Conservation (phyloP, 2,888 invertebrate species). For the Ormyrus labotus region DNA sequence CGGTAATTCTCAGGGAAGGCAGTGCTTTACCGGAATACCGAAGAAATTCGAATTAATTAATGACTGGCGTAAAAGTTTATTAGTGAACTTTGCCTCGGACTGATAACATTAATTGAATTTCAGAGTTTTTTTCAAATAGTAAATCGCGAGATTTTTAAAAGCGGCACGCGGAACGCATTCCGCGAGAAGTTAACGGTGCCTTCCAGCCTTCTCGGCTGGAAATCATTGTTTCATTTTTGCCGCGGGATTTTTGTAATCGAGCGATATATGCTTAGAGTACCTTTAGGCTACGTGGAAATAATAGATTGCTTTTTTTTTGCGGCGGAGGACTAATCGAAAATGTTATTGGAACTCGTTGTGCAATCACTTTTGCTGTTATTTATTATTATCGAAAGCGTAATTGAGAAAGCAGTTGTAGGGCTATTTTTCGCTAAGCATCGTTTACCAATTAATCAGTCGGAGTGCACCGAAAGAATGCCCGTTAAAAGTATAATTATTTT, state of each 20-base stretch:
- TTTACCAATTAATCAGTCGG: slow-evolving; percentile 3
- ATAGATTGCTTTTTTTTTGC: slow-evolving; percentile 41
- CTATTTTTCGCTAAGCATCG: background rate
- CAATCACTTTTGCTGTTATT: slow-evolving; percentile 22
- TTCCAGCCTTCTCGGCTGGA: slow-evolving; percentile 1
- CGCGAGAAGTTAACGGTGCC: background rate
- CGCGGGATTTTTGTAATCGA: slow-evolving; percentile 21
- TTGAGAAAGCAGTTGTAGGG: slow-evolving; percentile 22
- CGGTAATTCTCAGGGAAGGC: background rate
- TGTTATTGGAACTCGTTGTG: slow-evolving; percentile 10
- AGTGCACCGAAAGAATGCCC: background rate
- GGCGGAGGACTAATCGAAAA: slow-evolving; percentile 36
- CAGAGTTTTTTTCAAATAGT: too few relatives aligned
- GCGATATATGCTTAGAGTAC: background rate
- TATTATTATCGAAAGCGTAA: slow-evolving; percentile 28
- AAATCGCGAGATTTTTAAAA: background rate
- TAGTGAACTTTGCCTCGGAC: too few relatives aligned
- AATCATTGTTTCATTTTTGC: slow-evolving; percentile 30
- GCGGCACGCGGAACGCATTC: background rate
- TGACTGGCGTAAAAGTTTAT: too few relatives aligned
- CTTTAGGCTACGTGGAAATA: slow-evolving; percentile 34
- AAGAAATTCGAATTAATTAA: too few relatives aligned
- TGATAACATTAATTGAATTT: too few relatives aligned
- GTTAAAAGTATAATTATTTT: slow-evolving; percentile 5
- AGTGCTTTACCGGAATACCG: too few relatives aligned